Percentiles rank a stretch among this genome's conserved stretches.
phyloP scores from a whole-genome alignment of 2,888 invertebrate genomes.

The Tricholauxania praeusta region DNA sequence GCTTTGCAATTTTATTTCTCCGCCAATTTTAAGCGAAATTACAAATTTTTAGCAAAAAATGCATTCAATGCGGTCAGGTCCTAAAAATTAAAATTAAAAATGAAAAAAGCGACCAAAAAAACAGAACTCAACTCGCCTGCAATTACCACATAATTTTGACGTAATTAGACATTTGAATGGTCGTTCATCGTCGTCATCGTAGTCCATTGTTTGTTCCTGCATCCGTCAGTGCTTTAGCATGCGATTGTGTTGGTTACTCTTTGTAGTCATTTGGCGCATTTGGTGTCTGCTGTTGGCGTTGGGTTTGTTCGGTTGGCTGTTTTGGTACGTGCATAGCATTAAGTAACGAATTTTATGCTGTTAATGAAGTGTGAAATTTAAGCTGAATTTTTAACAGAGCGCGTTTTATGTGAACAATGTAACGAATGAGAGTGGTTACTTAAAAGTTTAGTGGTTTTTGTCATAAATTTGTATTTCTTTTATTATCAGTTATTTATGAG shows the following conservation, averaged over 20 bases:
- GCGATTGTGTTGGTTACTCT: no score
- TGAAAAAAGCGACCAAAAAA: neutral
- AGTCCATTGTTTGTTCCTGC: neutral
- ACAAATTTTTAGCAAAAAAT: neutral
- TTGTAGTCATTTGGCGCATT: neutral
- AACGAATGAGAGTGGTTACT: no score
- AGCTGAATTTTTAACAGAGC: no score
- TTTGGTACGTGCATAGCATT: constrained; percentile 5
- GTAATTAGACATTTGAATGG: constrained; percentile 33
- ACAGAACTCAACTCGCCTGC: constrained; percentile 3
- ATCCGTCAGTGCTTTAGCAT: neutral
- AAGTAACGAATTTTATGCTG: neutral
- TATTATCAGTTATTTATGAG: no score
- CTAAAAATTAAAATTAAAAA: neutral
- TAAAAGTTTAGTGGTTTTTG: no score
- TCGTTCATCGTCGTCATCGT: constrained; percentile 8
- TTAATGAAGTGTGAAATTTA: no score
- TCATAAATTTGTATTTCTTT: no score
- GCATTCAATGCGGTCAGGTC: neutral
- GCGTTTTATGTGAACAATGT: no score
- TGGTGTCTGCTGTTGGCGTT: neutral
- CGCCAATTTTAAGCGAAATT: no score
- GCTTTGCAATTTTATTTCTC: neutral
- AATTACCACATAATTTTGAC: constrained; percentile 33
- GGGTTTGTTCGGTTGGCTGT: neutral